Evolutionary conservation across 2,888 invertebrate genomes (phyloP).

Genomic region (Cantharis rufa): DNA sequence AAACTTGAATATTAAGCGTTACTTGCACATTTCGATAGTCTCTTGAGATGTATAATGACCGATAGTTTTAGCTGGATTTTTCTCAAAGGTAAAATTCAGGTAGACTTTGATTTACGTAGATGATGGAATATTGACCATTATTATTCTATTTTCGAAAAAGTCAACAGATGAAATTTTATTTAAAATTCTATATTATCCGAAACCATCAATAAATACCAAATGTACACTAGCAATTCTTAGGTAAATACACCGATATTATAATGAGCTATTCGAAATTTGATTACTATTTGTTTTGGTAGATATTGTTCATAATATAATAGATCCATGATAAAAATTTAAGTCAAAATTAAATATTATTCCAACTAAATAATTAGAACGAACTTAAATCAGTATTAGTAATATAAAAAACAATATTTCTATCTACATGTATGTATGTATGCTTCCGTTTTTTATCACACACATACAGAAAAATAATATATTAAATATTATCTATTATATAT

Average conservation of each 20-base stretch:
- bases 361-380: background rate
- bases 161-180: background rate
- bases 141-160: background rate
- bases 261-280: background rate
- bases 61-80: background rate
- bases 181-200: background rate
- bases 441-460: too few relatives aligned
- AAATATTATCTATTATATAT: constrained; percentile 11
- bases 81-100: background rate
- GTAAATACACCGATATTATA: background rate
- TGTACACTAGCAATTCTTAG: background rate
- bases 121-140: background rate
- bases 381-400: background rate
- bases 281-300: background rate
- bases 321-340: background rate
- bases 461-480: too few relatives aligned
- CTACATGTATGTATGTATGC: background rate
- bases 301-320: background rate
- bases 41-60: constrained; percentile 2
- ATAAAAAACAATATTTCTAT: background rate
- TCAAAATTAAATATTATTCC: background rate
- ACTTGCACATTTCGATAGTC: constrained; percentile 1
- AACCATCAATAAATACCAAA: background rate
- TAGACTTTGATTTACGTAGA: background rate
- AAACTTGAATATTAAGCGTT: background rate